These are phyloP conservation scores for Entomyzon cyanotis DNA, from an alignment of 2,113 vertebrate genomes.

Conservation along the genomic window DNA sequence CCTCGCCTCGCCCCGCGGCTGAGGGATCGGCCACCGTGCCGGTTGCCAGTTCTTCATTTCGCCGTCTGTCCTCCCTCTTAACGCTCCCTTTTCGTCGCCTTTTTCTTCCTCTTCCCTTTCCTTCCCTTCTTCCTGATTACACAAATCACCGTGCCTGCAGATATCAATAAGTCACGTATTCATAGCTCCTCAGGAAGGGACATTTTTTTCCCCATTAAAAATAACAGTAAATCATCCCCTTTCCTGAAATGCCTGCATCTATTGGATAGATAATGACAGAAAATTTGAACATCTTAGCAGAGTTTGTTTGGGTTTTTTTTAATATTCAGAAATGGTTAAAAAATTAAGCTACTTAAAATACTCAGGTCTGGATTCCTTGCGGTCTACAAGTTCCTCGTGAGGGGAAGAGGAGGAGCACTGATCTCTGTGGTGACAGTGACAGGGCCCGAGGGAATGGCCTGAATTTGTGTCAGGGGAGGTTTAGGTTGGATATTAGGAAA, in stretches of 20 bases:
- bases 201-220: neutral
- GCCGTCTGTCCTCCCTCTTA: no score
- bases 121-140: neutral
- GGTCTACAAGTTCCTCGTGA: fast-evolving
- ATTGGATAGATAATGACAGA: fast-evolving
- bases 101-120: neutral
- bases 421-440: neutral
- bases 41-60: fast-evolving
- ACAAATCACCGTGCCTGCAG: neutral
- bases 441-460: neutral
- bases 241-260: neutral
- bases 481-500: fast-evolving
- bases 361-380: neutral
- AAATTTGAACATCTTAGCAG: neutral
- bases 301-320: neutral
- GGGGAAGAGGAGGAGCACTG: neutral
- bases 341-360: neutral
- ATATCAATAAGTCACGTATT: fast-evolving
- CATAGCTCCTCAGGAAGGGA: fast-evolving
- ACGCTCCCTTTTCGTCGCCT: fast-evolving
- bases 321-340: neutral
- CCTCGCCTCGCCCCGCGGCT: no score
- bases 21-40: fast-evolving
- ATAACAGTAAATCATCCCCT: neutral
- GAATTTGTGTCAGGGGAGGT: neutral